Percentiles rank a stretch among this genome's conserved stretches.
Conservation (phyloP, 1,140 invertebrate species). For the Tetramorium alpestre region DNA sequence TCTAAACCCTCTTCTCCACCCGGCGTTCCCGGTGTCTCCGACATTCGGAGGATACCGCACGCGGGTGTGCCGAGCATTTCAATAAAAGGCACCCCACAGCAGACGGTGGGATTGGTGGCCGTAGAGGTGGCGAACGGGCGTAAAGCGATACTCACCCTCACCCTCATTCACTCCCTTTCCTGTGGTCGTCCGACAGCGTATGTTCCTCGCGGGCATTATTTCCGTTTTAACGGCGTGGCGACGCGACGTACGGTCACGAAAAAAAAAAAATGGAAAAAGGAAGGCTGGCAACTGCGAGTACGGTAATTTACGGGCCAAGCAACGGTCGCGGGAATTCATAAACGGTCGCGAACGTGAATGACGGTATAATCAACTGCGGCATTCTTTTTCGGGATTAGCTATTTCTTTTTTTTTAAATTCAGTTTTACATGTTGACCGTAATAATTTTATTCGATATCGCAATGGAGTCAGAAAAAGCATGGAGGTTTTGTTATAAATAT, state of each 20-base stretch:
- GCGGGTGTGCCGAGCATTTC: constrained; percentile 71
- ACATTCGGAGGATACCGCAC: constrained; percentile 53
- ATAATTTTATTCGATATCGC: not conserved
- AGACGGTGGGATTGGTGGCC: constrained; percentile 16
- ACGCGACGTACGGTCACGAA: constrained; percentile 20
- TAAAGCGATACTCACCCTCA: constrained; percentile 54
- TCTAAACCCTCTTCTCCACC: not conserved
- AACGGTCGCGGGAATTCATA: constrained; percentile 37
- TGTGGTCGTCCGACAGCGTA: constrained; percentile 35
- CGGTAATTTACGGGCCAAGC: constrained; percentile 40
- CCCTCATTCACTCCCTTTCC: constrained; percentile 38
- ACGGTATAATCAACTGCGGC: constrained; percentile 28
- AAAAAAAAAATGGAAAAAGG: constrained; percentile 5
- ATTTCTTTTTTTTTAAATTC: not conserved
- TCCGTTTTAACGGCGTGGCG: constrained; percentile 48
- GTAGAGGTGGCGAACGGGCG: constrained; percentile 12
- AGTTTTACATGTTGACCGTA: not conserved
- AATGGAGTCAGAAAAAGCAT: not conserved
- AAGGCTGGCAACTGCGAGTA: constrained; percentile 19
- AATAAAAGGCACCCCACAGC: constrained; percentile 68
- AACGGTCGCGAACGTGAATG: constrained; percentile 33
- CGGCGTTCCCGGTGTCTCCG: constrained; percentile 1
- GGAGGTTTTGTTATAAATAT: constrained; percentile 2
- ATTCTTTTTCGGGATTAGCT: not conserved
- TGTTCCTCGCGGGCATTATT: constrained; percentile 57